phyloP scores from a whole-genome alignment of 2,113 vertebrate species.

The Gobio gobio region DNA sequence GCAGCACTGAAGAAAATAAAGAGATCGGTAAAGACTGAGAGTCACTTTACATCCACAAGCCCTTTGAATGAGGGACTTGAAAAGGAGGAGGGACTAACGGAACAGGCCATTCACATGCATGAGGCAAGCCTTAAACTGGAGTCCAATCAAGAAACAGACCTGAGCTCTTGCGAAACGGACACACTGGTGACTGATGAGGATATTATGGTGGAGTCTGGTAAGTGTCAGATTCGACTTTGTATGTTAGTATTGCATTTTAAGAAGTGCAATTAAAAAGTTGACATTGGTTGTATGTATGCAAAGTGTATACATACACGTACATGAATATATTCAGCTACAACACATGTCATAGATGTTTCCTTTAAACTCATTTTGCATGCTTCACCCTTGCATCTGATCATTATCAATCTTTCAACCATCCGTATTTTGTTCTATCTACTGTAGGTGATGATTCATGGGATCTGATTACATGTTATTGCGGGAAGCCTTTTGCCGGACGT shows the following conservation, averaged over 20 bases:
- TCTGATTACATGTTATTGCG: conserved; percentile 62
- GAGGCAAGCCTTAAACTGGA: conserved; percentile 56
- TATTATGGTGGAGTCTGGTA: conserved; percentile 83
- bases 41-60: conserved; percentile 72
- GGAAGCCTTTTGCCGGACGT: conserved; percentile 63
- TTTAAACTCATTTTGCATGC: no score
- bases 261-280: background rate
- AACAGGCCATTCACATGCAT: background rate
- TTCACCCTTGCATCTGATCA: background rate
- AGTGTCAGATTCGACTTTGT: conserved; percentile 27
- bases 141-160: conserved; percentile 70
- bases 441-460: conserved; percentile 63
- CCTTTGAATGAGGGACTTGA: conserved; percentile 54
- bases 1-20: conserved; percentile 49
- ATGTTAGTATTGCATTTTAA: background rate
- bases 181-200: conserved; percentile 80
- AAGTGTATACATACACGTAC: no score
- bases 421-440: background rate
- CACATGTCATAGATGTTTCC: background rate
- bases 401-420: background rate
- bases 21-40: conserved; percentile 67
- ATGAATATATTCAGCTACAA: background rate
- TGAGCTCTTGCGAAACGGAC: conserved; percentile 79
- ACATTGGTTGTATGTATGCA: no score
- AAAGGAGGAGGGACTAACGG: background rate